Evolutionary conservation across 2,113 vertebrate genomes (phyloP).

Genomic region (Lepisosteus osseus): DNA sequence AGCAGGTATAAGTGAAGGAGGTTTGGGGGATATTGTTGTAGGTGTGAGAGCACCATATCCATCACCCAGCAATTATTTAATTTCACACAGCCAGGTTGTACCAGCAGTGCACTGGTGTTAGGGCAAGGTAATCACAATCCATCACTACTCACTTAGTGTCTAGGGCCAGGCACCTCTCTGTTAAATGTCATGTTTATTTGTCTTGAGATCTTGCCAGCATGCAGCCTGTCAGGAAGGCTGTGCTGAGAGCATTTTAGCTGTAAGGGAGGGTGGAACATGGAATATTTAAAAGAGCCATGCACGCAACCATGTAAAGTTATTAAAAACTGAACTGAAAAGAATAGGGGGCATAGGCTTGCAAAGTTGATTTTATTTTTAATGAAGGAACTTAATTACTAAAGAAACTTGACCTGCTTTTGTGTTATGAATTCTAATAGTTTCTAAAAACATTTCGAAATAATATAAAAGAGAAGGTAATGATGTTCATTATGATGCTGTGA

Average conservation of each 20-base stretch:
- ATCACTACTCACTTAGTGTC: slow-evolving; percentile 18
- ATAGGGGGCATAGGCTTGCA: too few relatives aligned
- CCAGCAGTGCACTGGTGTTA: not conserved
- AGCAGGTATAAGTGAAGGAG: not conserved
- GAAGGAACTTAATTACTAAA: too few relatives aligned
- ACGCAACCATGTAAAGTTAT: too few relatives aligned
- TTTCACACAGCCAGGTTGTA: not conserved
- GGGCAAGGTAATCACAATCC: slow-evolving; percentile 5
- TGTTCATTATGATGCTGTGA: too few relatives aligned
- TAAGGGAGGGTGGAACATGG: not conserved
- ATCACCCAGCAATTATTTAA: slow-evolving; percentile 6
- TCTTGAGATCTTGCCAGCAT: slow-evolving; percentile 12
- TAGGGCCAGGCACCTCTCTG: slow-evolving; percentile 10
- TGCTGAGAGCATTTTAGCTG: not conserved
- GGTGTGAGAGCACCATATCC: slow-evolving; percentile 1
- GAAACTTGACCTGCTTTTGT: too few relatives aligned
- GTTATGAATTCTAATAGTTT: too few relatives aligned
- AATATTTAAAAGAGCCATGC: not conserved
- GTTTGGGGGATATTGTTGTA: too few relatives aligned
- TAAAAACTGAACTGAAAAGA: too few relatives aligned
- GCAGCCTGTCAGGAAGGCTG: not conserved
- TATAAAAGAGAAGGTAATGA: too few relatives aligned
- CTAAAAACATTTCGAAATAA: too few relatives aligned
- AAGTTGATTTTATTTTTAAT: too few relatives aligned
- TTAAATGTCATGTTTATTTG: slow-evolving; percentile 13